Base-by-base conservation (phyloP, 2,888 invertebrate species). In the Tetheella fluctuosa region DNA sequence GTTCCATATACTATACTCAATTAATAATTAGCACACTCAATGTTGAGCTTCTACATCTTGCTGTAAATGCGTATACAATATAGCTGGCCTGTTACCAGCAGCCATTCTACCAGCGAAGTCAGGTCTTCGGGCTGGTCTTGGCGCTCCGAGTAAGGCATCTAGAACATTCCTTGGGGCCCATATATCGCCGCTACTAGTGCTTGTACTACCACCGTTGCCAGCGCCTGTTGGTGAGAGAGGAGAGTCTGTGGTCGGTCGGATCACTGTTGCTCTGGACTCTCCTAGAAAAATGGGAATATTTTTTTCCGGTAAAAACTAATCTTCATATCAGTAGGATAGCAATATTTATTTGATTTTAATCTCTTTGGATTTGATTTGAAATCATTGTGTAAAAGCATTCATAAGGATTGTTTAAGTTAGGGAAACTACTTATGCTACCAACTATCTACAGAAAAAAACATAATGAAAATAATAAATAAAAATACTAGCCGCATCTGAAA, bases 241-340 rank as follows among this genome's bases (percentile, higher is more conserved):
- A 0, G 97, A 97, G 83, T 97, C 97, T 0, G 97, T 97, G 0
- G 97, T 97, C 1, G 97, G 96, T 57, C 97, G 81, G 64, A 93
- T 93, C 39, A 93, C 92, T 55, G 88, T 86, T 0, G 90, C 91
- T 8, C 93, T 83, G 59, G 86, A 83, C 67, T 91, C 91, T 7
- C 90, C 92, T 92, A 77, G 0, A 77, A 80, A 59, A 28, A 17
- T 7, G 6, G 13, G 6, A 54, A 54, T 1, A 23, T 42, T 39
- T 42, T 39, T 34, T 17, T 17, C 20, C 8, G 17, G 10, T 39
- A 28, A 15, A 6, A 52, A 48, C 10, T 10, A 48, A 1, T 42
- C 7, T 5, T 17, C n/a, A 42, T 17, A 17, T 13, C 13, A 17
- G 17, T 42, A 17, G 17, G n/a, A 17, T 42, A 42, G 42, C 5